phyloP scores from a whole-genome alignment of 2,797 vertebrate species.

The Dermochelys coriacea region DNA sequence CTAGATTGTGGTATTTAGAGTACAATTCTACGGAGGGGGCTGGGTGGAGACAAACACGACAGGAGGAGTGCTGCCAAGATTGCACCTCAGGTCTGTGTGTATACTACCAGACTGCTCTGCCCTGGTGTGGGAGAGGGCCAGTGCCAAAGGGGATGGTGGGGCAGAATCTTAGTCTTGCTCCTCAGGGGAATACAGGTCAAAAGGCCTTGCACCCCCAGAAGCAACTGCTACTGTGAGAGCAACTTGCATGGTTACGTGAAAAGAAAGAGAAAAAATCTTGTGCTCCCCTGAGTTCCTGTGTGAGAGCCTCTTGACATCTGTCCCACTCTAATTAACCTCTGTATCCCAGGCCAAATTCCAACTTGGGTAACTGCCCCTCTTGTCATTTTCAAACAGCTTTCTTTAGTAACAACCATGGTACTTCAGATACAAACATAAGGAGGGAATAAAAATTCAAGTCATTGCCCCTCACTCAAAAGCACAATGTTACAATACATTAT shows the following conservation, averaged over 20 bases:
- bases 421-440: background rate
- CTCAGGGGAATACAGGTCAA: background rate
- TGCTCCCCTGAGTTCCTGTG: background rate
- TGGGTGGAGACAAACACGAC: too few relatives aligned
- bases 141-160: background rate
- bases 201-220: background rate
- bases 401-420: background rate
- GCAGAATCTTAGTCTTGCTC: background rate
- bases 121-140: background rate
- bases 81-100: too few relatives aligned
- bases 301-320: background rate
- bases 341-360: background rate
- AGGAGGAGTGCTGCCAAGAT: too few relatives aligned
- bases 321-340: background rate
- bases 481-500: background rate
- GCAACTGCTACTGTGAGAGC: background rate
- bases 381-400: background rate
- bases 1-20: background rate
- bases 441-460: background rate
- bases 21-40: background rate
- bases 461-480: background rate
- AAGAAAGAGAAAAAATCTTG: background rate
- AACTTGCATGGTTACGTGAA: background rate
- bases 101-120: too few relatives aligned
- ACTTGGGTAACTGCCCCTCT: background rate